A percentile compares a stretch with the other conserved stretches of the same genome.
Evolutionary conservation across 2,113 vertebrate species (phyloP).

Genomic region (Phyllostomus hastatus): DNA sequence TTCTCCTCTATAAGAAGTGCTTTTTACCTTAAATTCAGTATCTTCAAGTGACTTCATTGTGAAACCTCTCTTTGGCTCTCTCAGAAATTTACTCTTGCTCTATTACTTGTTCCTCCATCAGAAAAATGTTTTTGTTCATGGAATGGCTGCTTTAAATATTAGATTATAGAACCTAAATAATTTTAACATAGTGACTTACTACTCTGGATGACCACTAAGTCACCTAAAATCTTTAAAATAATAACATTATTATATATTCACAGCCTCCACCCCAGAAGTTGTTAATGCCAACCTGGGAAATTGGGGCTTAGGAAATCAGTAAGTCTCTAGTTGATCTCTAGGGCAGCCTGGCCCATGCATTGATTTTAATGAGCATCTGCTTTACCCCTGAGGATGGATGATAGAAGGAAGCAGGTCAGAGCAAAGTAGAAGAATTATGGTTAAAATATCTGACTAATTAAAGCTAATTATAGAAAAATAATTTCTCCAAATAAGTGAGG

Average conservation of each 20-base stretch:
- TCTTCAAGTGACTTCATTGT: neutral
- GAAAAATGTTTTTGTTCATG: neutral
- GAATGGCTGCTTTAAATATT: neutral
- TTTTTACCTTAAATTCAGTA: neutral
- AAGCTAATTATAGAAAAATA: neutral
- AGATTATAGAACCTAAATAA: neutral
- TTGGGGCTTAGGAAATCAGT: neutral
- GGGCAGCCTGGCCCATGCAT: neutral
- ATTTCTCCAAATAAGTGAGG: neutral
- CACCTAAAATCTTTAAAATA: neutral
- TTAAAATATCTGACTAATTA: neutral
- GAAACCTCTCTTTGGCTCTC: rapidly evolving
- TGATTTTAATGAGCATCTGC: neutral
- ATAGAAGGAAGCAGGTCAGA: neutral
- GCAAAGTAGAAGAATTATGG: neutral
- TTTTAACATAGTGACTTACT: neutral
- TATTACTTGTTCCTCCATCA: neutral
- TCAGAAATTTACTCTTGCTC: neutral
- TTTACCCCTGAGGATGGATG: neutral
- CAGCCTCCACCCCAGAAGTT: neutral
- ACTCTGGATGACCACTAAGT: neutral
- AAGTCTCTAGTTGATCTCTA: neutral
- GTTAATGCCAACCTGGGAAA: neutral
- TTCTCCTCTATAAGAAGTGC: neutral
- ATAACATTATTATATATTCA: neutral